These are phyloP conservation scores for Gasterosteus nipponicus DNA, from an alignment of 2,113 vertebrate species.

Conservation along the genomic window DNA sequence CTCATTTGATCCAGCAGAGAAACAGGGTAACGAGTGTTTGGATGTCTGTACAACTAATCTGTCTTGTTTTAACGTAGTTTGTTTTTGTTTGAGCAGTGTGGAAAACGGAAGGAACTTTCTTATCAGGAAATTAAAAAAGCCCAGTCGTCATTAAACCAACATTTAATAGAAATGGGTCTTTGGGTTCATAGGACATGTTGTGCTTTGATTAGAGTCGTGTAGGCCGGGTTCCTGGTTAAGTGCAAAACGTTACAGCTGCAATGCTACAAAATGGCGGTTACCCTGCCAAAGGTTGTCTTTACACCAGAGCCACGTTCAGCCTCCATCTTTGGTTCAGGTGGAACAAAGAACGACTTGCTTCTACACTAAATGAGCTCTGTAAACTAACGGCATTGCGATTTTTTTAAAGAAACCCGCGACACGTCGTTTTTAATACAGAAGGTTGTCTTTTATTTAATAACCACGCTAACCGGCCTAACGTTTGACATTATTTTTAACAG, in stretches of 20 bases:
- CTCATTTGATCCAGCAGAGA: constrained; percentile 6
- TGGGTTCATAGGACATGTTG: background rate
- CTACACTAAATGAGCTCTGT: background rate
- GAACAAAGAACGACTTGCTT: constrained; percentile 54
- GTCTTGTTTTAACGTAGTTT: background rate
- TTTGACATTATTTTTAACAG: constrained; percentile 3
- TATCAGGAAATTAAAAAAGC: background rate
- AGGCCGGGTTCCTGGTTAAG: constrained; percentile 9
- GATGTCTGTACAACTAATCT: background rate
- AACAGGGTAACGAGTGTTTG: constrained; percentile 16
- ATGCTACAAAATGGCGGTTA: constrained; percentile 76
- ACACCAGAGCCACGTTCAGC: constrained; percentile 51
- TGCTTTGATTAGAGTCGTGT: background rate
- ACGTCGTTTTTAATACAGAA: background rate
- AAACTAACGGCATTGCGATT: rapidly evolving
- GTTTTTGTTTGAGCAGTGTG: background rate
- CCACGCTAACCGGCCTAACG: too few species aligned
- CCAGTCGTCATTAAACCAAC: background rate
- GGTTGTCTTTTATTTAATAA: background rate
- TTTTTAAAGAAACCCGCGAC: background rate
- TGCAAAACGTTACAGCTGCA: constrained; percentile 43
- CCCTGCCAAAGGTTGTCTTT: constrained; percentile 49
- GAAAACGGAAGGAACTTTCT: background rate
- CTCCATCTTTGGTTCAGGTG: constrained; percentile 69
- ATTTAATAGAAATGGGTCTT: background rate